Evolutionary conservation across 2,797 vertebrate genomes (phyloP), one percentile per base, ranked within the genome.

Genomic region (Crenuchus spilurus): DNA sequence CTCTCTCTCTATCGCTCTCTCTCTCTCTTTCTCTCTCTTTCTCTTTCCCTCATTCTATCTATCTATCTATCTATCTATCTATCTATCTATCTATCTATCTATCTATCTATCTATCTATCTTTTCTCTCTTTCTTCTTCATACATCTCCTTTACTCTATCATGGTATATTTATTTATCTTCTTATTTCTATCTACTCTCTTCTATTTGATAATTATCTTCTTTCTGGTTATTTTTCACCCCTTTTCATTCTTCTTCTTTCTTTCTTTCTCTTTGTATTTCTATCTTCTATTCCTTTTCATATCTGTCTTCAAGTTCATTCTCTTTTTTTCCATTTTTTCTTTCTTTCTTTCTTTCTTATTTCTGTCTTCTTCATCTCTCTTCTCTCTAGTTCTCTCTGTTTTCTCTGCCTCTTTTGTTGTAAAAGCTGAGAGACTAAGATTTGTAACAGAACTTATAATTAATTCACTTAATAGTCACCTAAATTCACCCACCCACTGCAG

Each of bases 21-120:
- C 8, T 7, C 62, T 6, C 55, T 24, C 35, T 37, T 55, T 62
- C 51, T 75, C 58, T 49, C n/a, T 68, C 74, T 81, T 35, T 72
- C 46, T 79, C 69, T 79, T 62, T 5, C 57, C 22, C 31, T 39
- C 57, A 66, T 69, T 83, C 78, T 81, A n/a, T 54, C 78, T 81
- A 57, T 58, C n/a, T 77, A 64, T 78, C 54, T 37, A 4, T 37
- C n/a, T n/a, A n/a, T n/a, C n/a, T 46, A n/a, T 49, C n/a, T 68
- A 75, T 81, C 41, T 72, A 41, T 79, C 69, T 79, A 58, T 5
- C 57, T 26, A 30, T 39, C 57, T 69, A 65, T 83, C 78, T 81
- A n/a, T 54, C 78, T 81, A 57, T 58, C n/a, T 77, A 64, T 78
- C 54, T 37, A 4, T 37, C n/a, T n/a, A n/a, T n/a, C n/a, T 46